Evolutionary conservation across 2,888 invertebrate species (phyloP), one percentile per base, ranked within the genome.

Genomic region (Psylliodes chrysocephalus): DNA sequence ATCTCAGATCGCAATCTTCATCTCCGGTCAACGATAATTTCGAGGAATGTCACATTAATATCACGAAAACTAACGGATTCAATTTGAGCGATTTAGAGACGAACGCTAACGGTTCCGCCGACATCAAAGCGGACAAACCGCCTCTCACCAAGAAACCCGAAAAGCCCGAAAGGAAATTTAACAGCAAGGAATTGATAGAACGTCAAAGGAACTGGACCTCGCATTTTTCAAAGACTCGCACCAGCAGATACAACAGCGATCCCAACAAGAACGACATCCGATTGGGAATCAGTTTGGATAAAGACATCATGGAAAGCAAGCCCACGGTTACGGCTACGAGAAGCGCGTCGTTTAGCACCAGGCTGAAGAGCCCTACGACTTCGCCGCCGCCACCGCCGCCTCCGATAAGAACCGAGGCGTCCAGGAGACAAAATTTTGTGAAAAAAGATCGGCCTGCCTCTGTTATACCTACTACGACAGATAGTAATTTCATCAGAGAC

Each of bases 191-290:
- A 81, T 84, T 94, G 59, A 95, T 95, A 72, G 94, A 94, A 82
- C 93, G 94, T 77, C 95, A 94, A 79, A 90, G 91, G 78, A 95
- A 95, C 83, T 95, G 94, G 95, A 94, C 94, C 25, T 92, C 93
- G 65, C 94, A 94, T 82, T 95, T 94, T 81, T 91, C 91, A 64
- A 93, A 93, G 84, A 87, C 91, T 53, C 88, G 91, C 71, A 86
- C 89, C 47, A 83, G 84, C 69, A 84, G 88, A 61, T 69, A 70
- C 54, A 87, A 87, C 73, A 88, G 89, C 75, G 90, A 90, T 81
- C 87, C 88, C 7, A 88, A 87, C 79, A 87, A 86, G 66, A 85
- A 85, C 19, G 85, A 88, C 64, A 86, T 84, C 0, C 83, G 83
- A 25, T 75, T 85, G 15, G 84, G 83, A 51, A 82, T 84, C 59